Evolutionary conservation across 2,797 vertebrate genomes (phyloP), one percentile per base, ranked within the genome.

Genomic region (Zenarchopterus dispar): DNA sequence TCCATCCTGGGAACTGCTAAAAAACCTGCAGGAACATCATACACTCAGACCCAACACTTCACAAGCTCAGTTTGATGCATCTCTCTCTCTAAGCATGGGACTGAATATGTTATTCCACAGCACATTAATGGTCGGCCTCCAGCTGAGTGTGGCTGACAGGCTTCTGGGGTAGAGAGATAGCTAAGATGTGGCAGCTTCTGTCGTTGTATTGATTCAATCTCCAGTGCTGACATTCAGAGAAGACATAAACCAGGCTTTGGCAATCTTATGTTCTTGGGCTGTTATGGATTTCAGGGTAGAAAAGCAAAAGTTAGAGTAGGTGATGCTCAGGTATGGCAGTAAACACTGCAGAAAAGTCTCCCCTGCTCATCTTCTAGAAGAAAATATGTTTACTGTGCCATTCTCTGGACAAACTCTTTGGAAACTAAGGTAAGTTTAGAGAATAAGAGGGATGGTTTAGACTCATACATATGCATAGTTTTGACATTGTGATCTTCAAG

Each of bases 91-190:
- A 70, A 76, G 78, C 78, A 72, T 75, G 67, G 78, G 84, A 77
- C 72, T 56, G 68, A 79, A 78, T 81, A 62, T 87, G 79, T 83
- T 82, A 80, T 88, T 88, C 78, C 80, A 67, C 60, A 62, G 73
- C 79, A 80, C 81, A 74, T 83, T 86, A 89, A 86, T 84, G 70
- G 81, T 74, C 62, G 70, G 79, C 75, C 81, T 85, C 86, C 87
- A 87, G 78, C 89, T 88, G 89, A 80, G 86, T 49, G 67, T 51
- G 67, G 76, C 82, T 89, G 87, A 86, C 89, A 90, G 87, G 79
- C 83, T 75, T 86, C 86, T 87, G 77, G 74, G 59, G 70, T 66
- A 53, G 81, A 72, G 73, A 80, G 86, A 80, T 78, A 85, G 81
- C 80, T 66, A 62, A 79, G 84, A 85, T 77, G 81, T 83, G 88